Evolutionary conservation across 2,113 vertebrate genomes (phyloP).

Genomic region (Crotalus helleri): DNA sequence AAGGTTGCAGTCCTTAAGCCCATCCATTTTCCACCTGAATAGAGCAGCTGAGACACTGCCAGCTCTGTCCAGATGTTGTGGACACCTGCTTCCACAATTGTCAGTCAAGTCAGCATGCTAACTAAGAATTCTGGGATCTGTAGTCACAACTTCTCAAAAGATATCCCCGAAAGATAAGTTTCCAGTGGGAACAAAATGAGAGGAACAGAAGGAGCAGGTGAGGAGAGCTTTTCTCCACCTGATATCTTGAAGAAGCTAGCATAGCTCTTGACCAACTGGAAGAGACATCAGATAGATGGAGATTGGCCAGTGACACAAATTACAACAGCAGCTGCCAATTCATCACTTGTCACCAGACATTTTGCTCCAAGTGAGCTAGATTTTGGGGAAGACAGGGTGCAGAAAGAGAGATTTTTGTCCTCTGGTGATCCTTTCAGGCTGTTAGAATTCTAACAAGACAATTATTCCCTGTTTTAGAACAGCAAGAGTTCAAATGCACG

Average conservation of each 20-base stretch:
- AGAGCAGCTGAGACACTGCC: background rate
- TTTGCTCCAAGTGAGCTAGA: background rate
- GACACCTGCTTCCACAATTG: background rate
- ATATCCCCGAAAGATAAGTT: background rate
- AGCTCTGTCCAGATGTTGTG: background rate
- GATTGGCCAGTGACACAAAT: background rate
- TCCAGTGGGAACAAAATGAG: background rate
- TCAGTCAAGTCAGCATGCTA: background rate
- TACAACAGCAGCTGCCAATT: background rate
- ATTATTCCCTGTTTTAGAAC: background rate
- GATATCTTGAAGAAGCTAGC: background rate
- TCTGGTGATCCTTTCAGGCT: background rate
- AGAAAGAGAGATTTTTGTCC: background rate
- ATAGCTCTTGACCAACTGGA: background rate
- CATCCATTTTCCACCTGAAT: background rate
- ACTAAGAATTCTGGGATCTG: background rate
- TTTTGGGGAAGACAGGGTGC: background rate
- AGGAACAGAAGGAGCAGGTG: background rate
- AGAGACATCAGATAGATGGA: background rate
- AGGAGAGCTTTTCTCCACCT: background rate
- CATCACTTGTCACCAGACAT: background rate
- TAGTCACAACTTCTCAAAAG: background rate
- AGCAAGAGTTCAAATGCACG: background rate
- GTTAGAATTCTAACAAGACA: background rate
- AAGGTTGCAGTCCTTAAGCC: slow-evolving; percentile 1